Evolutionary conservation across 2,113 vertebrate species (phyloP).

Genomic region (Oncorhynchus tshawytscha): DNA sequence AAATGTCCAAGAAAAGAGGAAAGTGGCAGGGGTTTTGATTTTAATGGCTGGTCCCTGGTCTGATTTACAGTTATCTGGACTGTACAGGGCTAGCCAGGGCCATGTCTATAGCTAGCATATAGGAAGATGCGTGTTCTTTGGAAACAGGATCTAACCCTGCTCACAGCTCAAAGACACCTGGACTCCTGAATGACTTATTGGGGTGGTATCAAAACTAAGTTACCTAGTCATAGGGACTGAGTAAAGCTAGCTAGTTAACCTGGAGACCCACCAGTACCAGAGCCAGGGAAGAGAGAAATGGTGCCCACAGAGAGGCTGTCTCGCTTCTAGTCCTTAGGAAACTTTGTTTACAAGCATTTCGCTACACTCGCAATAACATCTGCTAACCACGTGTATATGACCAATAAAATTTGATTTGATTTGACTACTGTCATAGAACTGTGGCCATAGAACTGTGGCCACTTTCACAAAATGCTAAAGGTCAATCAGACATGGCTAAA

Average conservation of each 20-base stretch:
- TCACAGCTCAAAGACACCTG: slow-evolving; percentile 40
- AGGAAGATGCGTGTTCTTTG: slow-evolving; percentile 36
- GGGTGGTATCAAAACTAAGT: slow-evolving; percentile 44
- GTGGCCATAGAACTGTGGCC: neutral
- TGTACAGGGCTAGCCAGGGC: neutral
- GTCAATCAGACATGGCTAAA: no score
- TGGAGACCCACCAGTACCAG: neutral
- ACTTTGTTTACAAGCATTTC: no score
- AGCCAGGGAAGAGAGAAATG: neutral
- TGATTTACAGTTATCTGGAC: neutral
- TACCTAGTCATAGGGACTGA: slow-evolving; percentile 67
- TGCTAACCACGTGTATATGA: no score
- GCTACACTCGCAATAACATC: no score
- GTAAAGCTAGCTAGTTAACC: neutral
- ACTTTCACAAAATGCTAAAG: no score
- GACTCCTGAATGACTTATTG: slow-evolving; percentile 71
- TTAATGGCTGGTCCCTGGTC: neutral
- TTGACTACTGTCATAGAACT: no score
- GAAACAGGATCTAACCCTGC: slow-evolving; percentile 61
- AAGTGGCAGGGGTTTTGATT: neutral
- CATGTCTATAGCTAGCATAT: slow-evolving; percentile 12
- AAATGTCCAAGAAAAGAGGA: neutral
- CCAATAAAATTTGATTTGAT: no score
- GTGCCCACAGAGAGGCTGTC: no score
- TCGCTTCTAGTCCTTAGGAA: no score